Base-by-base conservation (phyloP, 2,888 invertebrate species). In the Eilema griseolum region DNA sequence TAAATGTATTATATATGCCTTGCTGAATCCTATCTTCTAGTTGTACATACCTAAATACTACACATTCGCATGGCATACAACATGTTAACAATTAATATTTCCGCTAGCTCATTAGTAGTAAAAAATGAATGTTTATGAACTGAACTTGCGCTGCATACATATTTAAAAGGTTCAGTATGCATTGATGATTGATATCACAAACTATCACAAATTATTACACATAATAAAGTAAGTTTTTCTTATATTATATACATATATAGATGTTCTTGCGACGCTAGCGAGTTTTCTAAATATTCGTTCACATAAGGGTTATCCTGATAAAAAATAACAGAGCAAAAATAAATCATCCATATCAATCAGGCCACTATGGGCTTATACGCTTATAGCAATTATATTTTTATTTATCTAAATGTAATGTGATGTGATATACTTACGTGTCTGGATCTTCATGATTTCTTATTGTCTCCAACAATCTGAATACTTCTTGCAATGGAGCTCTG, bases 401-500 rank as follows among this genome's bases (percentile, higher is more conserved):
- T 23, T 24, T 59, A 12, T 12, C 3, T 3, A 10, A 5, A 26
- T 59, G 4, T n/a, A 26, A 59, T 59, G 26, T 24, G 16, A 24
- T 59, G 4, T 23, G 26, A n/a, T 3, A 24, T 33, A 57, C 94
- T 93, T 92, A 98, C 98, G 96, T 96, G 84, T 97, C 96, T 41
- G 96, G 92, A 82, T 97, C 96, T 86, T 98, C 97, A 90, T 98
- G 98, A 92, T 98, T 98, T 84, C 98, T 96, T 77, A 99, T 96
- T 71, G 97, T 96, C 92, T 99, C 98, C 67, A 98, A 90, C 77
- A 99, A 94, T 88, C 98, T 97, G 93, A 99, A 99, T 28, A 98
- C 97, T 95, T 98, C 98, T 85, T 97, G 97, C 0, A 99, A 94
- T 3, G 99, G 99, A 10, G 98, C 98, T 84, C 99, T 96, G 91